phyloP scores from a whole-genome alignment of 2,888 invertebrate genomes.

The Calephelis perditalis region DNA sequence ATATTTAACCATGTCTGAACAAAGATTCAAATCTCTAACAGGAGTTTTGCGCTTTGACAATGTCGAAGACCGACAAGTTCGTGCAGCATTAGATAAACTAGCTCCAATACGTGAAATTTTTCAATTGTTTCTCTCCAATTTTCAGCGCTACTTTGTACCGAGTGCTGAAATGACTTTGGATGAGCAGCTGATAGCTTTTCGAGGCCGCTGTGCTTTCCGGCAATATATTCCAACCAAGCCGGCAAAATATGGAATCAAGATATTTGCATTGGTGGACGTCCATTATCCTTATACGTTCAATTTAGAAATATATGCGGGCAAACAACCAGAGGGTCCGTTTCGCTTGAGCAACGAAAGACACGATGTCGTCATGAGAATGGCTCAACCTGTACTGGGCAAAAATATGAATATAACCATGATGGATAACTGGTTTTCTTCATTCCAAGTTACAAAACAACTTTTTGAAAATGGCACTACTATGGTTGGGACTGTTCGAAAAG shows the following conservation, averaged over 20 bases:
- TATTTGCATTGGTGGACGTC: background rate
- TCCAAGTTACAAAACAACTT: too few species aligned
- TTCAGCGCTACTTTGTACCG: background rate
- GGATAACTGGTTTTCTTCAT: conserved; percentile 13
- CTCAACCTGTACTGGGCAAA: too few species aligned
- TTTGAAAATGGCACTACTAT: background rate
- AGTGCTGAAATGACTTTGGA: background rate
- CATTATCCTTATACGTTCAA: too few species aligned
- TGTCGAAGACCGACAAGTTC: conserved; percentile 5
- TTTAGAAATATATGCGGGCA: too few species aligned
- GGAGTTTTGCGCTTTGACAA: conserved; percentile 4
- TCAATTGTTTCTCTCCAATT: background rate
- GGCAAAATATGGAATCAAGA: background rate
- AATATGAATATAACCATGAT: conserved; percentile 6
- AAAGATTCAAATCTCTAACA: conserved; percentile 3
- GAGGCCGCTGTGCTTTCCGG: background rate
- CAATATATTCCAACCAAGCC: background rate
- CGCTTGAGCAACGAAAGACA: too few species aligned
- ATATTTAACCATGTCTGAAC: conserved; percentile 11
- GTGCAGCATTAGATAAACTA: background rate
- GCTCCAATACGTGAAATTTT: conserved; percentile 8
- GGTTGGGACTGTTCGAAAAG: conserved; percentile 9
- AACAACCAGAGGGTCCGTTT: too few species aligned
- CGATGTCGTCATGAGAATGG: too few species aligned
- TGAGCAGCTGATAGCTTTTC: background rate